A percentile compares a stretch with the other conserved stretches of the same genome.
These are phyloP conservation scores for Chiloscyllium plagiosum DNA, from an alignment of 2,113 vertebrate species.

Conservation along the genomic window DNA sequence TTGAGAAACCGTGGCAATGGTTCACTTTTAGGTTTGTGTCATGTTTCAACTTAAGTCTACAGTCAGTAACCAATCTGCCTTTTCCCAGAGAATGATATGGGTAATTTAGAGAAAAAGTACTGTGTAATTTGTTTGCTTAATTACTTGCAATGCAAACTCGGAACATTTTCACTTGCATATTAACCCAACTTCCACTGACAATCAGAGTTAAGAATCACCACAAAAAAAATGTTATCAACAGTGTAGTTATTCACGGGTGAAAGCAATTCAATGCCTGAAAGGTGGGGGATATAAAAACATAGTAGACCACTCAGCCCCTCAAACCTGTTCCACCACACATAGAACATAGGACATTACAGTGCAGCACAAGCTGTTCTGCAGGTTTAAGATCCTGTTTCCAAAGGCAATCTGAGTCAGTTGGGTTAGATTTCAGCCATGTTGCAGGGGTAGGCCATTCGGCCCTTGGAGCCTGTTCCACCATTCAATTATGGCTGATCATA, in stretches of 20 bases:
- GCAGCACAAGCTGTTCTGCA: too few species aligned
- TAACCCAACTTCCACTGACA: background rate
- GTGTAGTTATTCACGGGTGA: background rate
- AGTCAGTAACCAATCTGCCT: background rate
- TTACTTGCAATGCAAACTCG: background rate
- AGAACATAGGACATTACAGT: too few species aligned
- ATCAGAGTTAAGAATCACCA: background rate
- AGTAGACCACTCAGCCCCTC: too few species aligned
- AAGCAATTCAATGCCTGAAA: background rate
- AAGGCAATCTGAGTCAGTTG: too few species aligned
- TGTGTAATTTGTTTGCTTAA: background rate
- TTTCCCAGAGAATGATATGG: constrained; percentile 3
- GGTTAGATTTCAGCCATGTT: too few species aligned
- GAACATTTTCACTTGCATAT: background rate
- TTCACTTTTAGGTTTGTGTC: background rate
- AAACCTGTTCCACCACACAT: too few species aligned
- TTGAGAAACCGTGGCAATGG: background rate
- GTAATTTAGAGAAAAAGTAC: background rate
- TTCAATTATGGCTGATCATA: too few species aligned
- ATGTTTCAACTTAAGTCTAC: background rate
- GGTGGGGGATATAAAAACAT: too few species aligned
- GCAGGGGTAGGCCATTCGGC: too few species aligned
- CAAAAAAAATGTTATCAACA: background rate
- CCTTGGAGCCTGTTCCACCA: too few species aligned
- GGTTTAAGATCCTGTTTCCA: too few species aligned